Evolutionary conservation across 2,888 invertebrate genomes (phyloP).

Genomic region (Drosophila atripex): DNA sequence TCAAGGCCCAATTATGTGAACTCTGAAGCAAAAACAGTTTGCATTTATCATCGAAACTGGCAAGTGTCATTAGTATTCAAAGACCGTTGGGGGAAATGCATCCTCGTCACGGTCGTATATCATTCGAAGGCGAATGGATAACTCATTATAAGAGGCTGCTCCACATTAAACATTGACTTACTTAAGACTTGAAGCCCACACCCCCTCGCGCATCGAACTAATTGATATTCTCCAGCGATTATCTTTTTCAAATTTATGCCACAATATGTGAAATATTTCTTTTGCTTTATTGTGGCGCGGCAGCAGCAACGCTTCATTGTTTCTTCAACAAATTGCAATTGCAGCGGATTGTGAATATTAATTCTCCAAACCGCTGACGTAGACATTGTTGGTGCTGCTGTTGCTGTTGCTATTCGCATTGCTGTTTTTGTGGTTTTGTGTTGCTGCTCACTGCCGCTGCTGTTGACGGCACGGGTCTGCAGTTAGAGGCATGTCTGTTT

Average conservation of each 20-base stretch:
- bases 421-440: slow-evolving; percentile 2
- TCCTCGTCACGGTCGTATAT: slow-evolving; percentile 44
- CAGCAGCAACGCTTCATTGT: slow-evolving; percentile 62
- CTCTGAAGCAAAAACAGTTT: slow-evolving; percentile 1
- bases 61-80: slow-evolving; percentile 49
- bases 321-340: slow-evolving; percentile 76
- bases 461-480: slow-evolving; percentile 53
- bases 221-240: slow-evolving; percentile 68
- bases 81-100: slow-evolving; percentile 39
- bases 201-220: slow-evolving; percentile 41
- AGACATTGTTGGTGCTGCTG: slow-evolving; percentile 30
- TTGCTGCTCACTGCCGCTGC: slow-evolving; percentile 9
- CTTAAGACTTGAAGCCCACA: slow-evolving; percentile 9
- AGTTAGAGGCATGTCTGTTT: slow-evolving; percentile 43
- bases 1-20: not conserved
- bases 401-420: slow-evolving; percentile 10
- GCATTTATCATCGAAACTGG: slow-evolving; percentile 28
- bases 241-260: slow-evolving; percentile 69
- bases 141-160: slow-evolving; percentile 67
- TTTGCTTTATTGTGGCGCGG: slow-evolving; percentile 22
- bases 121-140: slow-evolving; percentile 68
- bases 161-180: slow-evolving; percentile 61
- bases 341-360: slow-evolving; percentile 76
- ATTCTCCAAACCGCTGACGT: slow-evolving; percentile 58
- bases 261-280: slow-evolving; percentile 70